Evolutionary conservation across 2,888 invertebrate species (phyloP).

Genomic region (Scelioninae gen. 1): DNA sequence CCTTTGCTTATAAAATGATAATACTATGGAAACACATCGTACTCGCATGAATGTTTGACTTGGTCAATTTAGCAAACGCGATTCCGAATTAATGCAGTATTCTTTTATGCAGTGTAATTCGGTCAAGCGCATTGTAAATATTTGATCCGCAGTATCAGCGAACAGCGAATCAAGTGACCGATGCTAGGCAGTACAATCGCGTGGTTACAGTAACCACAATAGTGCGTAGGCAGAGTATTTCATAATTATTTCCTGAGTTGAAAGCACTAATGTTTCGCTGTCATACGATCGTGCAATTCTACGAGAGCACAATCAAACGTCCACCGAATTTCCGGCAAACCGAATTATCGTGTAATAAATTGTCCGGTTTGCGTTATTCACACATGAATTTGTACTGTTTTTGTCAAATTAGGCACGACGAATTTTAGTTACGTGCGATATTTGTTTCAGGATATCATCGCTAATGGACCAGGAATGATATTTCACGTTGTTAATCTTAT

Average conservation of each 20-base stretch:
- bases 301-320: slow-evolving; percentile 41
- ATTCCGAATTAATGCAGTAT: slow-evolving; percentile 70
- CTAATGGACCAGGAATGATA: slow-evolving; percentile 88
- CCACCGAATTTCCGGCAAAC: slow-evolving; percentile 43
- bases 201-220: slow-evolving; percentile 47
- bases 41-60: slow-evolving; percentile 55
- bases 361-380: slow-evolving; percentile 30
- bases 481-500: slow-evolving; percentile 91
- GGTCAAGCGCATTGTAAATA: slow-evolving; percentile 79
- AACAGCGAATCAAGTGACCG: slow-evolving; percentile 64
- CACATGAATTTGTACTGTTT: slow-evolving; percentile 50
- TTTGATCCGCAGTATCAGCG: slow-evolving; percentile 74
- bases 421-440: slow-evolving; percentile 37
- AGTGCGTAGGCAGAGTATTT: slow-evolving; percentile 58
- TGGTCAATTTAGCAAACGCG: slow-evolving; percentile 59
- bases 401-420: slow-evolving; percentile 46
- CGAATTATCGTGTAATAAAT: slow-evolving; percentile 57
- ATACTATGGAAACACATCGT: slow-evolving; percentile 36
- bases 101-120: slow-evolving; percentile 78
- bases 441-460: slow-evolving; percentile 88
- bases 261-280: slow-evolving; percentile 63
- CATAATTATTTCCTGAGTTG: slow-evolving; percentile 67
- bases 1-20: slow-evolving; percentile 47
- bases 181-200: slow-evolving; percentile 47
- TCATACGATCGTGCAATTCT: slow-evolving; percentile 48